Evolutionary conservation across 2,888 invertebrate genomes (phyloP).

Genomic region (Torymus aiolomorphi): DNA sequence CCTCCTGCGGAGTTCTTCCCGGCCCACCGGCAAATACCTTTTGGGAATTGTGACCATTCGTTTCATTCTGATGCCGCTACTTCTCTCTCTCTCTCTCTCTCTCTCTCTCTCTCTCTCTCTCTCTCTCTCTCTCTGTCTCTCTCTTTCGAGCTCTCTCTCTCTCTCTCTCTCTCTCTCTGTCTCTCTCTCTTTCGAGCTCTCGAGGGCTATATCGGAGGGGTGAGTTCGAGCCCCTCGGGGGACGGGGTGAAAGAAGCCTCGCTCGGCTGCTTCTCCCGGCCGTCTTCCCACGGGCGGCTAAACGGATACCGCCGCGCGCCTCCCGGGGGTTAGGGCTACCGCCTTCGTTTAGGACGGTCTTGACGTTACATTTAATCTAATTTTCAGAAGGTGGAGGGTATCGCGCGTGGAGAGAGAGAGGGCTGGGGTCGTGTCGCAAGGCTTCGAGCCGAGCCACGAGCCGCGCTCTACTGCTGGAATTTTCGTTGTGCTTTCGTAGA

Average conservation of each 20-base stretch:
- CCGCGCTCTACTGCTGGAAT: too few species aligned
- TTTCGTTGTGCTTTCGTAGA: too few species aligned
- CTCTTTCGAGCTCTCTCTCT: too few species aligned
- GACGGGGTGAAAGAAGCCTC: background rate
- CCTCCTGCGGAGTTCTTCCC: background rate
- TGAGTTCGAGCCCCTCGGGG: background rate
- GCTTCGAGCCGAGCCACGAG: too few species aligned
- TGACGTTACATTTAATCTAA: constrained; percentile 46
- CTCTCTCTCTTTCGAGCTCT: too few species aligned
- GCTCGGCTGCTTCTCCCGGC: constrained; percentile 13
- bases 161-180: too few species aligned
- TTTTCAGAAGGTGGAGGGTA: constrained; percentile 42
- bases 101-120: too few species aligned
- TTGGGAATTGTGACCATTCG: constrained; percentile 46
- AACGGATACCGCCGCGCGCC: constrained; percentile 4
- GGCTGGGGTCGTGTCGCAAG: too few species aligned
- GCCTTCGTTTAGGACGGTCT: constrained; percentile 28
- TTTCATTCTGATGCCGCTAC: constrained; percentile 20
- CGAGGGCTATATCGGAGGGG: too few species aligned
- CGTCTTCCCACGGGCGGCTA: background rate
- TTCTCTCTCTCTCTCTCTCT: too few species aligned
- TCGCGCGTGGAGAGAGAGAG: background rate
- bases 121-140: too few species aligned
- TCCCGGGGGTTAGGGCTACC: background rate
- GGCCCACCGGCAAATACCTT: background rate